Conservation (phyloP, 2,113 vertebrate species). For the Chroicocephalus ridibundus region DNA sequence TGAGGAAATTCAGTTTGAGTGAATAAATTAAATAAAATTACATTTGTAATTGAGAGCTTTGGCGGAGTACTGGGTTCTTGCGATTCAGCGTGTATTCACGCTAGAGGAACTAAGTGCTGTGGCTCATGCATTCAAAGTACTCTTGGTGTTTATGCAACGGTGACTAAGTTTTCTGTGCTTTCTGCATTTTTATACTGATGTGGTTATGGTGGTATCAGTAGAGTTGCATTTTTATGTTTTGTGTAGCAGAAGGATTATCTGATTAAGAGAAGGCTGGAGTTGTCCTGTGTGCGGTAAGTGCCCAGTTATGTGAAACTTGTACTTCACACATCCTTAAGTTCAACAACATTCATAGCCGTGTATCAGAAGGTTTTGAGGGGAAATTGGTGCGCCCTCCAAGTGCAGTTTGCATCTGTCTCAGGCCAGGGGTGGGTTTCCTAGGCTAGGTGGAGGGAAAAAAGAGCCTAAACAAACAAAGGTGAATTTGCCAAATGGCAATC, state of each 20-base stretch:
- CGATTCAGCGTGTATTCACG: not conserved
- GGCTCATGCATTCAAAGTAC: no score
- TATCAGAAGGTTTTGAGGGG: not conserved
- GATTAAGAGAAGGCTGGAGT: not conserved
- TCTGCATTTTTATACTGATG: accelerated
- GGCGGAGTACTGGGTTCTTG: not conserved
- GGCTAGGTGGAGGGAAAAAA: not conserved
- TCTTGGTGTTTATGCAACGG: not conserved
- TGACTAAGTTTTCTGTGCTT: not conserved
- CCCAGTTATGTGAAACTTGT: not conserved
- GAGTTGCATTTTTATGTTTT: not conserved
- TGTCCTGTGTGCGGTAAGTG: not conserved
- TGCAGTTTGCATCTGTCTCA: not conserved
- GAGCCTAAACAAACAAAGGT: not conserved
- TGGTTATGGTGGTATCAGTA: not conserved
- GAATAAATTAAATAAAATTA: constrained; percentile 84
- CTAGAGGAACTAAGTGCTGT: accelerated
- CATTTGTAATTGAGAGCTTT: constrained; percentile 78
- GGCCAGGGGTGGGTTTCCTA: not conserved
- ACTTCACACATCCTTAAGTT: not conserved
- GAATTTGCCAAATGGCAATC: not conserved
- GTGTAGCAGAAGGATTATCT: not conserved
- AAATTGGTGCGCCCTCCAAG: not conserved
- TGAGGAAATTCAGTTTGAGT: constrained; percentile 75
- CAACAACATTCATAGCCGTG: not conserved